phyloP scores from a whole-genome alignment of 2,113 vertebrate genomes.

The Indicator maculatus region DNA sequence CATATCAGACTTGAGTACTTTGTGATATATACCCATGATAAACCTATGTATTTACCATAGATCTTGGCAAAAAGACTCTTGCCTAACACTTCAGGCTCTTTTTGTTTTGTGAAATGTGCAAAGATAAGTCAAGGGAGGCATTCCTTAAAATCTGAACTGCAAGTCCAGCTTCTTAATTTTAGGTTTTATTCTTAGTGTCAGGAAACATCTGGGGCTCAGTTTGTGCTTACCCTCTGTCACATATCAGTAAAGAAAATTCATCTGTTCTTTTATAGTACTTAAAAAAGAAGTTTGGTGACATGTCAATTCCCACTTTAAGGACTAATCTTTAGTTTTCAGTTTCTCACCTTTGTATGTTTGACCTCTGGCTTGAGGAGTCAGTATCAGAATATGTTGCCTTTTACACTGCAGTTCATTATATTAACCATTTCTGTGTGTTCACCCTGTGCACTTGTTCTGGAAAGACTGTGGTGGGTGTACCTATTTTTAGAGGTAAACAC shows the following conservation, averaged over 20 bases:
- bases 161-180: not conserved
- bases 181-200: not conserved
- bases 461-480: not conserved
- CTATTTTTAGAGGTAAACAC: slow-evolving; percentile 15
- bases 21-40: not conserved
- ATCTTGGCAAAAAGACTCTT: not conserved
- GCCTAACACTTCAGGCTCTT: not conserved
- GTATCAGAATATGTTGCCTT: not conserved
- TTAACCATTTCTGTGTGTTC: not conserved
- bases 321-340: not conserved
- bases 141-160: not conserved
- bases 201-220: not conserved
- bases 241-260: not conserved
- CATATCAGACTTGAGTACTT: not conserved
- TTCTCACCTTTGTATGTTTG: not conserved
- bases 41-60: not conserved
- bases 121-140: not conserved
- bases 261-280: not conserved
- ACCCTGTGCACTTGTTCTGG: not conserved
- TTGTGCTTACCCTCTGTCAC: not conserved
- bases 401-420: not conserved
- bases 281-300: not conserved
- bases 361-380: not conserved
- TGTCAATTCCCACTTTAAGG: not conserved
- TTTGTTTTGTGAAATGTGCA: not conserved